These are phyloP conservation scores for Boloria selene DNA, from an alignment of 2,888 invertebrate genomes.

Conservation along the genomic window DNA sequence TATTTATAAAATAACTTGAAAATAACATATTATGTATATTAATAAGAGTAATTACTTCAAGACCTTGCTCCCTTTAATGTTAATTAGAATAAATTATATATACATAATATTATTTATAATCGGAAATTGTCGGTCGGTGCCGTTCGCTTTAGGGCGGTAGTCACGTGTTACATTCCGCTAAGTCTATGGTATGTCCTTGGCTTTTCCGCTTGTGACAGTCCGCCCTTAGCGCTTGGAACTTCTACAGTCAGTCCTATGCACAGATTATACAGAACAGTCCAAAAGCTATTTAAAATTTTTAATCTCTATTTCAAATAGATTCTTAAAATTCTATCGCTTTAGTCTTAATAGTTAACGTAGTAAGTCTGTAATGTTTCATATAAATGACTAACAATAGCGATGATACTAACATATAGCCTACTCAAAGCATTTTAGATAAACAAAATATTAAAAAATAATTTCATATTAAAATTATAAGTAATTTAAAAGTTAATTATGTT, in stretches of 20 bases:
- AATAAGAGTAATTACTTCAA: too few relatives aligned
- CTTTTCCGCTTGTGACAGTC: constrained; percentile 42
- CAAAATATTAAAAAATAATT: neutral
- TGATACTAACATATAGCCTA: constrained; percentile 3
- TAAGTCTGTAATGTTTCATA: constrained; percentile 15
- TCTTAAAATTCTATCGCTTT: constrained; percentile 17
- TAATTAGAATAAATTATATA: too few relatives aligned
- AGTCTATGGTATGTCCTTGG: constrained; percentile 47
- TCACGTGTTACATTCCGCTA: constrained; percentile 58
- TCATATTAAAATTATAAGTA: neutral
- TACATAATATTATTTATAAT: constrained; percentile 10
- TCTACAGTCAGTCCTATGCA: constrained; percentile 37
- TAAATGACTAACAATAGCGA: constrained; percentile 3
- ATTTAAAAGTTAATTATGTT: neutral
- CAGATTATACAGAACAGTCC: constrained; percentile 27
- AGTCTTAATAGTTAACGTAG: constrained; percentile 9
- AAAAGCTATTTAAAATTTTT: constrained; percentile 19
- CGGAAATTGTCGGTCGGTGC: constrained; percentile 38
- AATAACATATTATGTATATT: too few relatives aligned
- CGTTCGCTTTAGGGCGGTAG: constrained; percentile 44
- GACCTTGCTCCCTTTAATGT: too few relatives aligned
- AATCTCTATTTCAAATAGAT: constrained; percentile 1
- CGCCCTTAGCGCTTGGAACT: constrained; percentile 39
- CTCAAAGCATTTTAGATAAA: constrained; percentile 8
- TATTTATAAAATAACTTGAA: too few relatives aligned